phyloP scores from a whole-genome alignment of 1,140 invertebrate genomes.

The Drosophila tristis region DNA sequence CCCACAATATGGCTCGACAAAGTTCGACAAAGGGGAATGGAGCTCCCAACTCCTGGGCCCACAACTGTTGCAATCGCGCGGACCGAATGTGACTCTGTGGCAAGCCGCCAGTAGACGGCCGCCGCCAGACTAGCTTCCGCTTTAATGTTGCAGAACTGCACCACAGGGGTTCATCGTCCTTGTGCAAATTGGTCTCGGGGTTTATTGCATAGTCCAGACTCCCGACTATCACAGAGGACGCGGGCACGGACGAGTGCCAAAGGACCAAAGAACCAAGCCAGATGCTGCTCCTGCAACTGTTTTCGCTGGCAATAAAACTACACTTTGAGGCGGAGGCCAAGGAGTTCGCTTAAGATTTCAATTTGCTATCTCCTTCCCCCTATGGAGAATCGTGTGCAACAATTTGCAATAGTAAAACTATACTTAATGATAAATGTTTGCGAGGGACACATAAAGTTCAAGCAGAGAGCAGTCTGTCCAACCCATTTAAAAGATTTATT shows the following conservation, averaged over 20 bases:
- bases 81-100: slow-evolving; percentile 51
- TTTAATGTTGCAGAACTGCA: slow-evolving; percentile 71
- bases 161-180: slow-evolving; percentile 81
- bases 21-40: slow-evolving; percentile 56
- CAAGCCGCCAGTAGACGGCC: slow-evolving; percentile 62
- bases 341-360: slow-evolving; percentile 80
- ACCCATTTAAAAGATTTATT: slow-evolving; percentile 65
- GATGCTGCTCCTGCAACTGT: slow-evolving; percentile 36
- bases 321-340: slow-evolving; percentile 54
- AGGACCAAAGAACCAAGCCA: slow-evolving; percentile 33
- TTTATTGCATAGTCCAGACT: slow-evolving; percentile 60
- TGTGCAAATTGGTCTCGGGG: slow-evolving; percentile 78
- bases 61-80: slow-evolving; percentile 61
- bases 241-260: background rate
- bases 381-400: slow-evolving; percentile 53
- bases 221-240: slow-evolving; percentile 11
- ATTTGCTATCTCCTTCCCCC: slow-evolving; percentile 55
- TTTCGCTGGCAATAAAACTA: slow-evolving; percentile 69
- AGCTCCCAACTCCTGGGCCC: background rate
- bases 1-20: slow-evolving; percentile 55
- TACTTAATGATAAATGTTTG: slow-evolving; percentile 77
- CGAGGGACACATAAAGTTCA: slow-evolving; percentile 52
- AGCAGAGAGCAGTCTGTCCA: slow-evolving; percentile 43
- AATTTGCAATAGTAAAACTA: slow-evolving; percentile 73
- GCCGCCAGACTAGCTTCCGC: slow-evolving; percentile 15